Evolutionary conservation across 2,113 vertebrate species (phyloP).

Genomic region (Pomatorhinus ruficollis): DNA sequence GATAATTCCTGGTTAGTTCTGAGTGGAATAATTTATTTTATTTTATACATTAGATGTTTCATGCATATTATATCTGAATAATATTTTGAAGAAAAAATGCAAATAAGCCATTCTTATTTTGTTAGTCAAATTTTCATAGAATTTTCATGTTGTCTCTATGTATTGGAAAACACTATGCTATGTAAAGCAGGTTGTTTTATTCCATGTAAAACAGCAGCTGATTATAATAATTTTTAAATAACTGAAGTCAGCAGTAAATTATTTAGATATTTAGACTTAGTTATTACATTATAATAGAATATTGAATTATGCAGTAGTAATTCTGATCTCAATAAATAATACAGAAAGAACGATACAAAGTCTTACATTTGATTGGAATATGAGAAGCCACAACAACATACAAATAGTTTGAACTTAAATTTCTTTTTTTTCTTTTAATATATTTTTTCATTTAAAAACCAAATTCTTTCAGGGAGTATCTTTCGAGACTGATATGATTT

Average conservation of each 20-base stretch:
- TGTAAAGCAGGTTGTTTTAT: not conserved
- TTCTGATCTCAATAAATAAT: not conserved
- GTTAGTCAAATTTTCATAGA: not conserved
- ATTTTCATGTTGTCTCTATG: not conserved
- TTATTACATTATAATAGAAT: not conserved
- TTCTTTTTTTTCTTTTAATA: not conserved
- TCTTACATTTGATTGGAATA: not conserved
- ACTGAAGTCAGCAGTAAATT: not conserved
- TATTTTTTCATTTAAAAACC: not conserved
- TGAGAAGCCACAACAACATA: not conserved
- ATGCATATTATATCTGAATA: not conserved
- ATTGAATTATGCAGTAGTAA: not conserved
- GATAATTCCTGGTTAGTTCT: not conserved
- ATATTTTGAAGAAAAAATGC: not conserved
- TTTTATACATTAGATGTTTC: not conserved
- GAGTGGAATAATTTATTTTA: not conserved
- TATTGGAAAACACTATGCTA: not conserved
- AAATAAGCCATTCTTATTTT: not conserved
- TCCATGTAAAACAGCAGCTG: not conserved
- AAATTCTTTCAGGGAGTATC: not conserved
- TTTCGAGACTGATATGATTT: not conserved
- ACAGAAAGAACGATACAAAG: not conserved
- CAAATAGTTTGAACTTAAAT: not conserved
- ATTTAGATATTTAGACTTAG: not conserved
- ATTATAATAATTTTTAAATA: not conserved